Base-by-base conservation (phyloP, 2,113 vertebrate genomes). In the Oryzias curvinotus region DNA sequence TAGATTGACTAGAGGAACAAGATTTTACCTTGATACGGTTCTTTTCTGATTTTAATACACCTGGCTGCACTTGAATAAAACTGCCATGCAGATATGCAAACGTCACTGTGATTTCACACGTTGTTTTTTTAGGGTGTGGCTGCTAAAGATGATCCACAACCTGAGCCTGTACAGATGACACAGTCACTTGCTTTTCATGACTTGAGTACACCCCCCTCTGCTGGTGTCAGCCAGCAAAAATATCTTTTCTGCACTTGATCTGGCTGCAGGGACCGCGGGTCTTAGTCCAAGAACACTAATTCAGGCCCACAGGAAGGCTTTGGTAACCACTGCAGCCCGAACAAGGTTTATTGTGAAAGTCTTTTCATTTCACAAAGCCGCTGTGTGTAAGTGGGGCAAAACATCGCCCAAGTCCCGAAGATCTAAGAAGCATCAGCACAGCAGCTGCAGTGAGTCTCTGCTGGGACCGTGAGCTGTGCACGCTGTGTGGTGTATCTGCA, bases 161-260 rank as follows among this genome's bases (percentile, higher is more conserved):
- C 74, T 52, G 68, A 63, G 25, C 45, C 21, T 17, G 42, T 51
- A 53, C 55, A 69, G 54, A 70, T 57, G 56, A 59, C 44, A 59
- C 57, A 10, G 57, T 69, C 48, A 2, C 52, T 47, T n/a, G 42
- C 70, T 68, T 52, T 41, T 64, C 82, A 59, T 72, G 55, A 83
- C 77, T 83, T 79, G 78, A 83, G 73, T 67, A 83, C 79, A 89
- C 16, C 85, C 52, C 87, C 88, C 87, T 88, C 90, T 91, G 77
- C 88, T 88, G 87, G 82, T 70, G 59, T 68, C n/a, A 62, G 57
- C 45, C 68, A 61, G 80, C 71, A 87, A 78, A 78, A 57, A 64
- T 59, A 55, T 61, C 7, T 58, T 26, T 53, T 57, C 62, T 47
- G 5, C 5, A 50, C 62, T 73, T 51, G 48, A 54, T 75, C 54